Evolutionary conservation across 2,797 vertebrate species (phyloP), one percentile per base, ranked within the genome.

Genomic region (Menidia menidia): DNA sequence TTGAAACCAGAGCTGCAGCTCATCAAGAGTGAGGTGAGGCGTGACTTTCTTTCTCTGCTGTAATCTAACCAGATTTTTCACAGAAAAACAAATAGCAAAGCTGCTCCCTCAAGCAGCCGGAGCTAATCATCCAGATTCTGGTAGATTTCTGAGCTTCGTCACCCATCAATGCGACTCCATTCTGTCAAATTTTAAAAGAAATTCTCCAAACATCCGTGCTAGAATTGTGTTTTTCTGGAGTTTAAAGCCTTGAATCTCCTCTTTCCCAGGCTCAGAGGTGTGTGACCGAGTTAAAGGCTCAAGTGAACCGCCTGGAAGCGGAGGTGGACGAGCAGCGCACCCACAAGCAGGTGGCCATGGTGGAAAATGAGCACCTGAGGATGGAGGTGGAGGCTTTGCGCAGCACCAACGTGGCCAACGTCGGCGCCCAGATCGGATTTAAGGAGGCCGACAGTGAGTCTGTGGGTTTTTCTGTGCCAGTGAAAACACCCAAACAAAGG

Each of bases 381-480:
- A 75, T 96, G 0, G 97, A 98, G 64, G 90, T 98, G 88, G 96
- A 96, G 0, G 90, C 95, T 32, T 85, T 98, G 54, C 94, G 95
- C 54, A 87, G 86, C 62, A 87, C 92, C 42, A 93, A 91, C 0
- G 94, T 95, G 0, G 94, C 96, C 74, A 95, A 94, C 0, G 94
- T 95, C 51, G 97, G 96, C 35, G 96, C 96, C 0, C 96, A 98
- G 89, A 91, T 95, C 50, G 97, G 96, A 62, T 93, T 94, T 62
- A 97, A 96, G 0, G 97, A 98, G 82, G 96, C 96, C 0, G 97
- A 97, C 73, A 85, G 97, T 99, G 89, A 97, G 96, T n/a, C 0
- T 10, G n/a, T 2, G 9, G 18, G 25, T 25, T 25, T 50, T 3
- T 45, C 0, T n/a, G 16, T 32, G 0, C 13, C 2, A n/a, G 41